Conservation (phyloP, 2,113 vertebrate species). For the Callithrix jacchus region DNA sequence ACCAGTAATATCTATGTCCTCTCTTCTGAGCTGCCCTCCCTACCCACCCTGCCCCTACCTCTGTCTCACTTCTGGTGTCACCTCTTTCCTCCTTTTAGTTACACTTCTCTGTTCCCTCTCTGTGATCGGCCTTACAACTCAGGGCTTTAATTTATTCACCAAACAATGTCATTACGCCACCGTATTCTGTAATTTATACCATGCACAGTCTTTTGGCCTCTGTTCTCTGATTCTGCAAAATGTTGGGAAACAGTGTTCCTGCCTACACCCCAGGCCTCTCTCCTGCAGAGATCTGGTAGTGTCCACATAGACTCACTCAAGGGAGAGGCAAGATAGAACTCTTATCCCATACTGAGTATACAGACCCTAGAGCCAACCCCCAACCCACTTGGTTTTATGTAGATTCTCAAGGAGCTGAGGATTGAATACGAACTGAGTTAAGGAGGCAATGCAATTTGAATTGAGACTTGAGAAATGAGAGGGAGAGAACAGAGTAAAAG, state of each 20-base stretch:
- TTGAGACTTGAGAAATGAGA: background rate
- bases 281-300: background rate
- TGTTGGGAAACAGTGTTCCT: conserved; percentile 30
- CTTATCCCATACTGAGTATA: background rate
- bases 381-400: background rate
- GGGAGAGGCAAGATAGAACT: background rate
- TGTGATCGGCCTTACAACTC: conserved; percentile 66
- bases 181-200: conserved; percentile 74
- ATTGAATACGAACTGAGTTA: background rate
- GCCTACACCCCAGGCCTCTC: background rate
- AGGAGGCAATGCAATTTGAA: background rate
- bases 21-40: background rate
- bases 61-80: conserved; percentile 50
- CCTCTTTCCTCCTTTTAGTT: conserved; percentile 74
- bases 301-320: background rate
- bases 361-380: background rate
- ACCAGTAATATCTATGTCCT: background rate
- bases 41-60: background rate
- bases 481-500: background rate
- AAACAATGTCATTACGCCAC: conserved; percentile 74
- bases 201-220: conserved; percentile 57
- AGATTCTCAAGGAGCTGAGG: background rate
- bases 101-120: conserved; percentile 68
- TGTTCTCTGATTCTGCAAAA: conserved; percentile 60
- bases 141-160: conserved; percentile 78